These are phyloP conservation scores for Silurus lanzhouensis DNA, from an alignment of 2,797 vertebrate species.

Conservation along the genomic window DNA sequence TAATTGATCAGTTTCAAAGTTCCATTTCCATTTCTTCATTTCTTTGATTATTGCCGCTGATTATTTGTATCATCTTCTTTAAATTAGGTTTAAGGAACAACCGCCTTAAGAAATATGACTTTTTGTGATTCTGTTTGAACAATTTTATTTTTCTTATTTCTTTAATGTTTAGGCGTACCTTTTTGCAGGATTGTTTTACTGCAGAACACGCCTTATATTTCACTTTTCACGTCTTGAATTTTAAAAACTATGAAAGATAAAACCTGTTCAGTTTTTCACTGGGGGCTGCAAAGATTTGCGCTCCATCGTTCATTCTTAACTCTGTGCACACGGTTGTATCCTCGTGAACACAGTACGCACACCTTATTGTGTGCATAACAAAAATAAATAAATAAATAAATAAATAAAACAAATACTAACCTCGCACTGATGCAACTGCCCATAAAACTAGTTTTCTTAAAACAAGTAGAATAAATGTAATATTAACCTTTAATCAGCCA, in stretches of 20 bases:
- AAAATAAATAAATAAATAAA: too few species aligned
- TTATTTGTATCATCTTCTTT: not conserved
- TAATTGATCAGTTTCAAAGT: not conserved
- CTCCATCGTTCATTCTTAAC: not conserved
- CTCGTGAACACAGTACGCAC: not conserved
- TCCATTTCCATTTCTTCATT: slow-evolving; percentile 42
- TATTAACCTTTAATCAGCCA: not conserved
- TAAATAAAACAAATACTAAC: not conserved
- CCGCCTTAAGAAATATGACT: not conserved
- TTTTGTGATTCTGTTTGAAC: not conserved
- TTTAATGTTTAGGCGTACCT: not conserved
- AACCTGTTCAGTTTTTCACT: not conserved
- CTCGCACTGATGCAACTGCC: not conserved
- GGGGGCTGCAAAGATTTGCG: not conserved
- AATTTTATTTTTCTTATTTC: not conserved
- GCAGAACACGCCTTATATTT: not conserved
- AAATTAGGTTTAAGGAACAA: not conserved
- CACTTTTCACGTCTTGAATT: not conserved
- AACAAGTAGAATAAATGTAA: not conserved
- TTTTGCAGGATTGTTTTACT: not conserved
- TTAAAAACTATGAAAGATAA: not conserved
- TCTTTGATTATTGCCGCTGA: not conserved
- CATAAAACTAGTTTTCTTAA: not conserved
- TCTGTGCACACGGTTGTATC: not conserved
- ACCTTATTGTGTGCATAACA: not conserved